phyloP scores from a whole-genome alignment of 35 echinoderm and acorn worm genomes.

The Ophiothrix spiculata region DNA sequence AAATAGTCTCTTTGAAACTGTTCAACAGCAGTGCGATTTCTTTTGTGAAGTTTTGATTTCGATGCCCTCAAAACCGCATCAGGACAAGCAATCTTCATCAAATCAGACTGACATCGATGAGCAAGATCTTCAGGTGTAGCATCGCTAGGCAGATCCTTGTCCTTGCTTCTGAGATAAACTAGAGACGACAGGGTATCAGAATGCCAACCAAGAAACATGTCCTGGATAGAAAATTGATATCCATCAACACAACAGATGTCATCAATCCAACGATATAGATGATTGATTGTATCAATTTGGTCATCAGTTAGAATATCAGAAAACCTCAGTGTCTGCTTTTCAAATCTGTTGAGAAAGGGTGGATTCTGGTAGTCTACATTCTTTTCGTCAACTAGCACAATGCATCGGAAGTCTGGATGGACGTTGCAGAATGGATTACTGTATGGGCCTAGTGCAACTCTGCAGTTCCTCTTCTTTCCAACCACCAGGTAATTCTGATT shows the following conservation, averaged over 20 bases:
- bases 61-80: conserved; percentile 25
- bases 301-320: conserved; percentile 6
- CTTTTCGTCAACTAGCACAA: conserved; percentile 25
- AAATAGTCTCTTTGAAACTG: conserved; percentile 6
- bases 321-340: conserved; percentile 27
- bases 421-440: conserved; percentile 33
- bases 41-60: background rate
- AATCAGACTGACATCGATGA: conserved; percentile 2
- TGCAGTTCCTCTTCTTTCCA: conserved; percentile 22
- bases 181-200: conserved; percentile 29
- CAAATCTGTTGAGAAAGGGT: conserved; percentile 30
- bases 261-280: conserved; percentile 1
- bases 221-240: conserved; percentile 10
- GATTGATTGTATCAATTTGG: background rate
- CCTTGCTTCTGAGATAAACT: background rate
- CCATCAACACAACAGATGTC: background rate
- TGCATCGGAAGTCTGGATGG: conserved; percentile 22
- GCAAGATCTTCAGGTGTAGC: background rate
- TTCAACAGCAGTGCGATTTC: background rate
- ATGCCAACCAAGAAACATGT: conserved; percentile 15
- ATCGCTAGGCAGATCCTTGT: background rate
- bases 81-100: conserved; percentile 4
- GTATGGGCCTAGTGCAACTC: conserved; percentile 20
- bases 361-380: conserved; percentile 35
- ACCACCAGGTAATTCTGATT: conserved; percentile 29